Evolutionary conservation across 2,888 invertebrate species (phyloP).

Genomic region (Pseudococcus viburni): DNA sequence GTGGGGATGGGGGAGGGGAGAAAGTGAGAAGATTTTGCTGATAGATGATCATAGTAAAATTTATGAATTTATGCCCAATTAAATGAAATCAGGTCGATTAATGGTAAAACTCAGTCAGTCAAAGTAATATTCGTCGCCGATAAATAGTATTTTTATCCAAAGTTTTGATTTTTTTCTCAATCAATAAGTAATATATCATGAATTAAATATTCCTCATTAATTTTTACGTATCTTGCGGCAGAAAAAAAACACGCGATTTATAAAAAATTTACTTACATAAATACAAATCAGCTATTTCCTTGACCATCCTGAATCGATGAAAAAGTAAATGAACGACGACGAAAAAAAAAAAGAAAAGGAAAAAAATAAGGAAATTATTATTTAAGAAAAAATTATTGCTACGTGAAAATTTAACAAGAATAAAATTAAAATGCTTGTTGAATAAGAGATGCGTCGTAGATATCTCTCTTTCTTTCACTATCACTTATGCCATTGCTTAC

Average conservation of each 20-base stretch:
- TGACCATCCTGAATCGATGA: background rate
- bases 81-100: too few species aligned
- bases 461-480: background rate
- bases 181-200: too few species aligned
- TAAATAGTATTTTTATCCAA: too few species aligned
- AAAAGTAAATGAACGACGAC: background rate
- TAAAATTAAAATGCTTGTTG: background rate
- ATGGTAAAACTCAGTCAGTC: too few species aligned
- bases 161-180: too few species aligned
- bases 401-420: conserved; percentile 20
- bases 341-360: background rate
- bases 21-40: background rate
- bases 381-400: conserved; percentile 28
- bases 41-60: background rate
- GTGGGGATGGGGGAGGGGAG: background rate
- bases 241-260: background rate
- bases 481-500: conserved; percentile 32
- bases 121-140: too few species aligned
- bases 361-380: background rate
- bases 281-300: background rate
- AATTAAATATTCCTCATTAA: too few species aligned
- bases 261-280: background rate
- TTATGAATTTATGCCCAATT: background rate
- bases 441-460: background rate
- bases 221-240: too few species aligned